A percentile compares a stretch with the other conserved stretches of the same genome.
Conservation (phyloP, 1,140 invertebrate species). For the Leptinotarsa lineolata region DNA sequence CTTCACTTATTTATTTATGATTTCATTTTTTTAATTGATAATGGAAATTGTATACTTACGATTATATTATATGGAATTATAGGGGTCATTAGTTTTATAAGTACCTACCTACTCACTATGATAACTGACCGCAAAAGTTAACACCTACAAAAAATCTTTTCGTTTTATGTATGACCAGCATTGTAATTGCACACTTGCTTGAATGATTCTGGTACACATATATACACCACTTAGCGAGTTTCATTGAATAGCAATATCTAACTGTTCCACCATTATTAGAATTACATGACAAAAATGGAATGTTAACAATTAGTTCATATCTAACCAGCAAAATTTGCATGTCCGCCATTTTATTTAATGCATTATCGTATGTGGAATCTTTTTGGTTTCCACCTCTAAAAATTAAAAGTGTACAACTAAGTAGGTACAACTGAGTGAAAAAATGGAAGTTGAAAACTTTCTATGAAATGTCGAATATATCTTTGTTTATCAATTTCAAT, state of each 20-base stretch:
- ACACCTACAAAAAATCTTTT: slow-evolving; percentile 18
- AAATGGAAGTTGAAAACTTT: no score
- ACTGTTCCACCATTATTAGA: slow-evolving; percentile 13
- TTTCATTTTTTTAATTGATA: background rate
- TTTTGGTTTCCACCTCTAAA: background rate
- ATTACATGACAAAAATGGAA: background rate
- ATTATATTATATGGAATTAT: background rate
- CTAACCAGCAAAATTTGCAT: slow-evolving; percentile 2
- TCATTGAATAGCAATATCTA: slow-evolving; percentile 12
- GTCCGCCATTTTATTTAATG: slow-evolving; percentile 1
- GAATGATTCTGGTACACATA: background rate
- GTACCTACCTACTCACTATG: background rate
- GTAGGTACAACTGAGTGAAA: no score
- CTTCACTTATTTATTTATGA: background rate
- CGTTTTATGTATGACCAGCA: slow-evolving; percentile 15
- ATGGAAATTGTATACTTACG: background rate
- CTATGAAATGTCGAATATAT: no score
- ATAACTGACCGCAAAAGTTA: background rate
- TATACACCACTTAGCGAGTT: background rate
- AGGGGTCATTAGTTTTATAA: slow-evolving; percentile 10
- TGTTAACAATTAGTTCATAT: slow-evolving; percentile 8
- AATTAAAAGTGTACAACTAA: background rate
- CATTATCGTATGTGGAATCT: background rate
- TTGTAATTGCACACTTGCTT: background rate
- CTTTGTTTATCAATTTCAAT: no score